Evolutionary conservation across 2,797 vertebrate genomes (phyloP), one percentile per base, ranked within the genome.

Genomic region (Harpagifer antarcticus): DNA sequence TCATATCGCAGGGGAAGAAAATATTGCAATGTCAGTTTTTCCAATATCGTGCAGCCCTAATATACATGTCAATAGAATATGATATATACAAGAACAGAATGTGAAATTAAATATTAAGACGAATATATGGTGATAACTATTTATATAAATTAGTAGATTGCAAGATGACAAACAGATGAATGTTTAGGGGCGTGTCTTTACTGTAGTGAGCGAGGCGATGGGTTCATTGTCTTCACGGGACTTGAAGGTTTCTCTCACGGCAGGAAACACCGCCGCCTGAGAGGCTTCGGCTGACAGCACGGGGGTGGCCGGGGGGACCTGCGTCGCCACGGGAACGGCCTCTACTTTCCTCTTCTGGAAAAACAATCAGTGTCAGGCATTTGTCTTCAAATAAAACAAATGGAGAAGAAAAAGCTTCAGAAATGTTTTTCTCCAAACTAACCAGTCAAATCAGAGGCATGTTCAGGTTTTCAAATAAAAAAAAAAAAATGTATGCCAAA

Each of bases 341-440:
- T 99, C 97, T 56, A 95, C 96, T 91, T 99, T 99, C 78, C 98
- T 96, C 91, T 99, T 99, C 97, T 98, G 95, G 59, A 64, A 70
- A 16, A 74, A 66, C 86, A 27, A 45, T 77, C 2, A 0, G n/a
- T 19, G 49, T 86, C 61, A 75, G 47, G 81, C 2, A 48, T 72
- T 40, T 15, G 42, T 56, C 33, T 79, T 68, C 2, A 69, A 76
- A 62, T 43, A 66, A 54, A 3, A 55, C 16, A 19, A 58, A 5
- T 45, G 8, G 74, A 54, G 27, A 27, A 27, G 37, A 37, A 7
- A 37, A 37, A 37, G 8, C 8, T 7, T 75, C 37, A 8, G 12
- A 66, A 33, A 42, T 54, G 53, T 4, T 50, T 20, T 71, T 62
- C 56, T 27, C 7, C 14, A 70, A 14, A 77, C 37, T 52, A 15